phyloP scores from a whole-genome alignment of 2,113 vertebrate genomes.

The Embiotoca jacksoni region DNA sequence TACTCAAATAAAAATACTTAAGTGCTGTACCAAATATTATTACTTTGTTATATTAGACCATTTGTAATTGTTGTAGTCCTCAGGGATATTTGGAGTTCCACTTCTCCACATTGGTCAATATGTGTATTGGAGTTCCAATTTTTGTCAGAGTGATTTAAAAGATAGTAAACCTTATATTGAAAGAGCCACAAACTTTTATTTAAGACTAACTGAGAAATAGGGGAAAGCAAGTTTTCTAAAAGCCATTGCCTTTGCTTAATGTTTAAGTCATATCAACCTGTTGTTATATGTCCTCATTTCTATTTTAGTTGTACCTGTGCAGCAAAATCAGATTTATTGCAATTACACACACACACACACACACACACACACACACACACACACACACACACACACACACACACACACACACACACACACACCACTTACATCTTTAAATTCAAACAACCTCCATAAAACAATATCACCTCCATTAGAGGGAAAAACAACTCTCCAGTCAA shows the following conservation, averaged over 20 bases:
- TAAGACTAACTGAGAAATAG: too few species aligned
- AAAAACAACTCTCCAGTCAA: not conserved
- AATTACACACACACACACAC: not conserved
- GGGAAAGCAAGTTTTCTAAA: too few species aligned
- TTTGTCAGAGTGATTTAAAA: too few species aligned
- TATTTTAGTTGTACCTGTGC: not conserved
- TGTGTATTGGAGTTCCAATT: too few species aligned
- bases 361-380: not conserved
- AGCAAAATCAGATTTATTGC: not conserved
- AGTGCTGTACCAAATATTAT: too few species aligned
- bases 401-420: not conserved
- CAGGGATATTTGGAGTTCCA: conserved; percentile 32
- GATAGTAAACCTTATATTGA: too few species aligned
- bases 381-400: too few species aligned
- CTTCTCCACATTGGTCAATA: conserved; percentile 10
- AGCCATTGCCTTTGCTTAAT: too few species aligned
- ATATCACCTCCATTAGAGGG: conserved; percentile 13
- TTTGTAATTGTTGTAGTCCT: not conserved
- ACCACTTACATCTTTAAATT: not conserved
- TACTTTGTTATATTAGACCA: too few species aligned
- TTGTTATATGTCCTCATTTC: not conserved
- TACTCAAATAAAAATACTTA: too few species aligned
- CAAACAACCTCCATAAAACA: conserved; percentile 13
- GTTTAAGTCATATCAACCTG: too few species aligned
- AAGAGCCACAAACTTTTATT: too few species aligned